phyloP scores from a whole-genome alignment of 1,140 invertebrate species.

The Neodiprion fabricii region DNA sequence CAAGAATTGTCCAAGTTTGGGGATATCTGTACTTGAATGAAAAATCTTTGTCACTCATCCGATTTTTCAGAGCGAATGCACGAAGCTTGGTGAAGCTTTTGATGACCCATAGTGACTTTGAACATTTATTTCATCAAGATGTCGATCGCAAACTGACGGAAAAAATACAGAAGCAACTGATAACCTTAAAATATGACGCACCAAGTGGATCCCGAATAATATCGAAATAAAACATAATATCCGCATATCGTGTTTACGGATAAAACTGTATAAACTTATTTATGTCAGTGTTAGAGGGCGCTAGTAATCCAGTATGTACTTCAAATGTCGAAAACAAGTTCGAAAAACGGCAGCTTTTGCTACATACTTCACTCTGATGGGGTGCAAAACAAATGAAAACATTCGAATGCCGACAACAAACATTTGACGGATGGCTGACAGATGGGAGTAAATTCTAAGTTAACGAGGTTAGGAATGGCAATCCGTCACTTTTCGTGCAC shows the following conservation, averaged over 20 bases:
- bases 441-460: background rate
- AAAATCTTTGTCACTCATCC: background rate
- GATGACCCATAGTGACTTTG: constrained; percentile 29
- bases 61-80: constrained; percentile 28
- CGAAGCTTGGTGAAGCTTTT: constrained; percentile 31
- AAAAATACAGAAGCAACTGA: constrained; percentile 31
- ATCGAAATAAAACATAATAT: background rate
- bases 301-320: no score
- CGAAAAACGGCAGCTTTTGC: no score
- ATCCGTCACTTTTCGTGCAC: background rate
- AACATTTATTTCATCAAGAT: constrained; percentile 29
- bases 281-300: no score
- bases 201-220: background rate
- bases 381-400: no score
- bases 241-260: no score
- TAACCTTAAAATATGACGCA: background rate
- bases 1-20: background rate
- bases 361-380: no score
- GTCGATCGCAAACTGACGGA: constrained; percentile 29
- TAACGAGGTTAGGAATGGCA: background rate
- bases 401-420: background rate
- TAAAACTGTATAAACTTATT: no score
- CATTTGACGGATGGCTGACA: constrained; percentile 1
- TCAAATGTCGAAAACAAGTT: no score
- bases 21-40: background rate